These are phyloP conservation scores for Leucania comma DNA, from an alignment of 2,888 invertebrate species.

Conservation along the genomic window DNA sequence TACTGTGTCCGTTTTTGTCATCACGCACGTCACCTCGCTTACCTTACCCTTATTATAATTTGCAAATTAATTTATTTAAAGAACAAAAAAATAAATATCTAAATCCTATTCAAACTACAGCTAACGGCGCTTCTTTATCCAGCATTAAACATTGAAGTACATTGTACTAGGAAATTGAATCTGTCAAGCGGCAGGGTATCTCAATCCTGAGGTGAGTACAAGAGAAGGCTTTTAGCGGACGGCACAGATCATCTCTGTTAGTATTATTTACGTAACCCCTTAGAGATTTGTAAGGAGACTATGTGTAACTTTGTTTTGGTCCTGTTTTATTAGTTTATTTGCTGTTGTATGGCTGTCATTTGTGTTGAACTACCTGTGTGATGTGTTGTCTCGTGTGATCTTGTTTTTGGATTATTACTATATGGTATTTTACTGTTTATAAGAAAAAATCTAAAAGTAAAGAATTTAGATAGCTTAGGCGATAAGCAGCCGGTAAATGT, in stretches of 20 bases:
- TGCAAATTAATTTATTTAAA: neutral
- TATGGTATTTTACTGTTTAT: too few species aligned
- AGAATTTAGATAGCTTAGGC: too few species aligned
- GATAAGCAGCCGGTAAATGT: too few species aligned
- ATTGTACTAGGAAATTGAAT: slow-evolving; percentile 80
- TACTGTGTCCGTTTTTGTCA: too few species aligned
- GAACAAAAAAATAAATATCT: neutral
- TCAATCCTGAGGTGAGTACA: slow-evolving; percentile 74
- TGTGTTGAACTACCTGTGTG: neutral
- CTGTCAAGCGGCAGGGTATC: slow-evolving; percentile 73
- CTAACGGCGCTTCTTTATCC: slow-evolving; percentile 25
- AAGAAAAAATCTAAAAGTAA: too few species aligned
- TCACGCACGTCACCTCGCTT: too few species aligned
- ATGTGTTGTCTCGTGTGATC: neutral
- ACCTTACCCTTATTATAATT: too few species aligned
- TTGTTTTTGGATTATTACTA: neutral
- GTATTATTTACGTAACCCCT: slow-evolving; percentile 70
- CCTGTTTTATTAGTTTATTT: slow-evolving; percentile 39
- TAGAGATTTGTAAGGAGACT: slow-evolving; percentile 45
- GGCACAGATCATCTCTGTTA: slow-evolving; percentile 69
- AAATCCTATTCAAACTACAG: slow-evolving; percentile 7
- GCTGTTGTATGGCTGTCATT: slow-evolving; percentile 25
- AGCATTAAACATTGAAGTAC: slow-evolving; percentile 66
- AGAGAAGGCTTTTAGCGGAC: slow-evolving; percentile 80
- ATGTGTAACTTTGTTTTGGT: slow-evolving; percentile 32